phyloP scores from a whole-genome alignment of 1,140 invertebrate genomes.

The Hylaeus anthracinus region DNA sequence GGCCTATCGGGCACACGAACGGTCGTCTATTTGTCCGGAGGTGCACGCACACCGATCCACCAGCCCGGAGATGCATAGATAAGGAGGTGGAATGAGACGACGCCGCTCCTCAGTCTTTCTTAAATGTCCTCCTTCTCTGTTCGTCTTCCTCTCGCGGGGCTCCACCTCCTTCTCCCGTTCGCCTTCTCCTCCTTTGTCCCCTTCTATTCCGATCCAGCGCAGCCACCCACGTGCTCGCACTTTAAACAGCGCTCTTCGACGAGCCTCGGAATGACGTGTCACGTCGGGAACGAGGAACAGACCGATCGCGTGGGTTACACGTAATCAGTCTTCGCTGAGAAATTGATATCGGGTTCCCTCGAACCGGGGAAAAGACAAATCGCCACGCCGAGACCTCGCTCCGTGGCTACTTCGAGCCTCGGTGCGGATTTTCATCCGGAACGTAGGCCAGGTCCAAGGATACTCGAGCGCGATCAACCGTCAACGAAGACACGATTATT shows the following conservation, averaged over 20 bases:
- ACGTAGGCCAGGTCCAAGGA: no score
- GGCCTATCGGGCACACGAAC: not conserved
- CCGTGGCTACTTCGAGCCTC: no score
- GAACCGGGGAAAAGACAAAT: constrained; percentile 16
- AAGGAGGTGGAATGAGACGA: constrained; percentile 62
- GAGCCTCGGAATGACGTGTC: constrained; percentile 43
- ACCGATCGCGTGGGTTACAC: constrained; percentile 31
- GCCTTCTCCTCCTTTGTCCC: no score
- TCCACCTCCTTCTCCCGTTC: constrained; percentile 3
- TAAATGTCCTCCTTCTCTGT: constrained; percentile 50
- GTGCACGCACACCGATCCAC: constrained; percentile 5
- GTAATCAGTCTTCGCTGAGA: constrained; percentile 42
- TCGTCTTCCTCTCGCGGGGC: constrained; percentile 37
- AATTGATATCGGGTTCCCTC: constrained; percentile 34
- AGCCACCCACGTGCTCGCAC: constrained; percentile 57
- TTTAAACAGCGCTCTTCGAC: constrained; percentile 39
- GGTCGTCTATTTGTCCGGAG: constrained; percentile 17
- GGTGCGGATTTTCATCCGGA: no score
- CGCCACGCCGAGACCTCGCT: no score
- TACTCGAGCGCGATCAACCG: no score
- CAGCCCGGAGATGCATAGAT: constrained; percentile 68
- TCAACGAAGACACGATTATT: no score
- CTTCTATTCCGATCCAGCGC: not conserved
- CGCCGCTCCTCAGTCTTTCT: constrained; percentile 58
- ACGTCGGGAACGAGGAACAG: constrained; percentile 30